phyloP scores from a whole-genome alignment of 2,797 vertebrate genomes.

The Eurystomus glaucurus region DNA sequence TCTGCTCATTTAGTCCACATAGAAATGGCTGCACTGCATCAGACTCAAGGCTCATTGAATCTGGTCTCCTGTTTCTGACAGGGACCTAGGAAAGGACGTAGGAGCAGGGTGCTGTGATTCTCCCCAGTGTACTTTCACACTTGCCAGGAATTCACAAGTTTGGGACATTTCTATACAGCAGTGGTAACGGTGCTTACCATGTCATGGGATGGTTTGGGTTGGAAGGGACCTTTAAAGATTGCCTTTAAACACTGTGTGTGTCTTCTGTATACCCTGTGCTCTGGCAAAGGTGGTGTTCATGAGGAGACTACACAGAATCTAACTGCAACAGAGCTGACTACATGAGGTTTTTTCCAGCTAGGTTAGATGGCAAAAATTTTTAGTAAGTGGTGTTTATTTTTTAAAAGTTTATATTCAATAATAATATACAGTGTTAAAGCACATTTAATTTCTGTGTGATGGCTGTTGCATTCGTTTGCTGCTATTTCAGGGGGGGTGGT shows the following conservation, averaged over 20 bases:
- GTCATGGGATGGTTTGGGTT: not conserved
- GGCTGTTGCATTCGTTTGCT: not conserved
- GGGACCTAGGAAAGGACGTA: not conserved
- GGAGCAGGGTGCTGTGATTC: not conserved
- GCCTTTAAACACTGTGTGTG: fast-evolving
- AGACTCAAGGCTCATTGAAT: fast-evolving
- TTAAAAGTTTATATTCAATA: not conserved
- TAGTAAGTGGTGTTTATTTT: not conserved
- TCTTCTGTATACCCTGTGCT: not conserved
- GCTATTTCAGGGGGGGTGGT: not conserved
- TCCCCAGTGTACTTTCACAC: fast-evolving
- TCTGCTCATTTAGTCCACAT: not conserved
- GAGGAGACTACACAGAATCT: not conserved
- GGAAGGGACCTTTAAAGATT: not conserved
- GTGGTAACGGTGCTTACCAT: not conserved
- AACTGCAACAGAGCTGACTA: not conserved
- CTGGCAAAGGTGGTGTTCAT: not conserved
- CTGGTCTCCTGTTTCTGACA: not conserved
- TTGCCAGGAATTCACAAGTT: not conserved
- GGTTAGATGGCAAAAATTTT: not conserved
- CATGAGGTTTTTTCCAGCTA: not conserved
- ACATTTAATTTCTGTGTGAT: not conserved
- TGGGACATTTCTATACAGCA: fast-evolving
- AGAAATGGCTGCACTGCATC: not conserved
- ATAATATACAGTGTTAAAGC: not conserved